Percentiles rank a stretch among this genome's conserved stretches.
Conservation (phyloP, 2,888 invertebrate genomes). For the Kryphioiulus occultus region DNA sequence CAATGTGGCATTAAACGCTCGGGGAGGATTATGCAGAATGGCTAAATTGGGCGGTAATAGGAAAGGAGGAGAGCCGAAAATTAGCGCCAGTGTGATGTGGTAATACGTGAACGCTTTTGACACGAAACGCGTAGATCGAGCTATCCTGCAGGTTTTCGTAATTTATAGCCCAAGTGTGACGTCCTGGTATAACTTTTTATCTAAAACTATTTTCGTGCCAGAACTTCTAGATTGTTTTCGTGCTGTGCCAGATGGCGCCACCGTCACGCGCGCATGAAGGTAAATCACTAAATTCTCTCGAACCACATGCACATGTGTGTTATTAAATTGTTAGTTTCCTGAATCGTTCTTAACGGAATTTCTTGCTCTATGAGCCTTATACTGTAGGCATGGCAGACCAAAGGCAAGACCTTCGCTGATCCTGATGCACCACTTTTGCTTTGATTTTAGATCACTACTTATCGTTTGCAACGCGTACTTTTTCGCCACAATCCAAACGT, state of each 20-base stretch:
- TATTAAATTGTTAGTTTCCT: too few species aligned
- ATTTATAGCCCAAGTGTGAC: background rate
- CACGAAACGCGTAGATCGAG: background rate
- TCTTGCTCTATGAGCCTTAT: too few species aligned
- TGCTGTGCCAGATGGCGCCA: background rate
- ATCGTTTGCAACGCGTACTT: too few species aligned
- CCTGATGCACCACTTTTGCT: too few species aligned
- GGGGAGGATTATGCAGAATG: constrained; percentile 10
- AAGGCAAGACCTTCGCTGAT: too few species aligned
- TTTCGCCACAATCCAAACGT: too few species aligned
- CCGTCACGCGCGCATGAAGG: background rate
- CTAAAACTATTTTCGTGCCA: background rate
- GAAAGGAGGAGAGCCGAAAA: background rate
- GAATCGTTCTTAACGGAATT: too few species aligned
- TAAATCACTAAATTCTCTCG: too few species aligned
- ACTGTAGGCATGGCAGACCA: too few species aligned
- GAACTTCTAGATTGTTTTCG: background rate
- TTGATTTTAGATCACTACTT: too few species aligned
- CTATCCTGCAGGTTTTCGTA: background rate
- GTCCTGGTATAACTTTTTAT: background rate
- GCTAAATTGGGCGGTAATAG: background rate
- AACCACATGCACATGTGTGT: too few species aligned
- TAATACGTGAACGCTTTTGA: background rate
- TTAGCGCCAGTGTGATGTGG: background rate
- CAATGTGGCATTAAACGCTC: constrained; percentile 16